Percentiles rank a stretch among this genome's conserved stretches.
These are phyloP conservation scores for Drosophila tripunctata DNA, from an alignment of 2,888 invertebrate species.

Conservation along the genomic window DNA sequence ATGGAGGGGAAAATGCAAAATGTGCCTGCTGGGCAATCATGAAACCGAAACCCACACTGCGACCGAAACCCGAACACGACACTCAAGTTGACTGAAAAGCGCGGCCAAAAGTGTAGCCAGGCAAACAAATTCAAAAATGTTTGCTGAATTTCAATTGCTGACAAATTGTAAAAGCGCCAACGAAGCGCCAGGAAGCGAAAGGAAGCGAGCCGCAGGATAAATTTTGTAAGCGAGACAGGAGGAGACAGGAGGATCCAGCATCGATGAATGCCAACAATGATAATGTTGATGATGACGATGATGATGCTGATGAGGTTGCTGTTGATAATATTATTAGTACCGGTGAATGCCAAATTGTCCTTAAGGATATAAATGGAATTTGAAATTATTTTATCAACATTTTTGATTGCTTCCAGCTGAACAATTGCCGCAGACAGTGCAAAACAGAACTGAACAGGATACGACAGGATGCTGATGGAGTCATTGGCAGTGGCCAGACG, in stretches of 20 bases:
- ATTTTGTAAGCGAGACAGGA: slow-evolving; percentile 13
- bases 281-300: slow-evolving; percentile 3
- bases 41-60: slow-evolving; percentile 33
- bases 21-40: slow-evolving; percentile 75
- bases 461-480: slow-evolving; percentile 17
- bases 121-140: slow-evolving; percentile 80
- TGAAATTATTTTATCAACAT: slow-evolving; percentile 81
- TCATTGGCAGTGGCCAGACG: slow-evolving; percentile 62
- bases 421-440: slow-evolving; percentile 61
- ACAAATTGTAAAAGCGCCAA: slow-evolving; percentile 67
- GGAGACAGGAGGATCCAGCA: slow-evolving; percentile 24
- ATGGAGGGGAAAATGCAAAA: slow-evolving; percentile 69
- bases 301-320: slow-evolving; percentile 31
- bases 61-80: slow-evolving; percentile 25
- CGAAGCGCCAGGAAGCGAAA: slow-evolving; percentile 34
- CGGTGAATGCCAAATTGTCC: slow-evolving; percentile 80
- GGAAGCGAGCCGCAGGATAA: slow-evolving; percentile 43
- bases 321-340: slow-evolving; percentile 79
- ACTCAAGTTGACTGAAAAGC: slow-evolving; percentile 43
- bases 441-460: not conserved
- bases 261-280: slow-evolving; percentile 57
- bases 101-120: slow-evolving; percentile 58
- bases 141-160: slow-evolving; percentile 81
- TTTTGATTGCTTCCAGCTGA: slow-evolving; percentile 80
- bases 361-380: slow-evolving; percentile 80